These are phyloP conservation scores for Chromis chromis DNA, from an alignment of 2,797 vertebrate species.

Conservation along the genomic window DNA sequence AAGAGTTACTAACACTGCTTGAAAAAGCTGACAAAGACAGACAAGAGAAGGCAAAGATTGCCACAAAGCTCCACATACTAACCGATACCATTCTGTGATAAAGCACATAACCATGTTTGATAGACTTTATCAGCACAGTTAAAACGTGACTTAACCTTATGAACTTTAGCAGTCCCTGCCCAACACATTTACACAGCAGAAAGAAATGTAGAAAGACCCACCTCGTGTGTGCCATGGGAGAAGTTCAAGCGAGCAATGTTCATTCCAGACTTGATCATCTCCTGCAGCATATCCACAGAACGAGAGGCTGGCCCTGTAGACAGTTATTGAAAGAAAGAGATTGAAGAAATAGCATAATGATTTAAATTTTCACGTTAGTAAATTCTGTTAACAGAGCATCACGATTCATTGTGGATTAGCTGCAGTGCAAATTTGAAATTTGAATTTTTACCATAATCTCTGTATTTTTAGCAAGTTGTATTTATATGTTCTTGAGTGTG, in stretches of 20 bases:
- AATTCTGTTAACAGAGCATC: not conserved
- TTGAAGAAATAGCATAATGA: not conserved
- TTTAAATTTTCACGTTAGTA: not conserved
- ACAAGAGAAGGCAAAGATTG: conserved; percentile 21
- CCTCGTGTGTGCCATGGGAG: conserved; percentile 97
- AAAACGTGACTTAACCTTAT: conserved; percentile 27
- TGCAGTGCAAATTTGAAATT: not conserved
- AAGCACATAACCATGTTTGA: conserved; percentile 39
- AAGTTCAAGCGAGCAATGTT: conserved; percentile 99
- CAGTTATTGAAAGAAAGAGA: not conserved
- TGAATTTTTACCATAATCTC: not conserved
- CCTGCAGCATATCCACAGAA: conserved; percentile 92
- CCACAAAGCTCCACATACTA: conserved; percentile 4
- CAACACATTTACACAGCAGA: conserved; percentile 5
- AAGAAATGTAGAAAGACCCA: conserved; percentile 66
- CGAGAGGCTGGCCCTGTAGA: conserved; percentile 93
- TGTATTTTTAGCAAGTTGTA: not conserved
- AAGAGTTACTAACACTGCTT: not conserved
- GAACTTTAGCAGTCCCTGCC: not conserved
- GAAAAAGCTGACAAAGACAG: conserved; percentile 5
- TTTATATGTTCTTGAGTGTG: not conserved
- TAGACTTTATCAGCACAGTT: conserved; percentile 23
- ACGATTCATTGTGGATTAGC: not conserved
- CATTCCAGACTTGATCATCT: conserved; percentile 99
- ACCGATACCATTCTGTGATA: conserved; percentile 44